Evolutionary conservation across 2,797 vertebrate genomes (phyloP).

Genomic region (Spea hammondii): DNA sequence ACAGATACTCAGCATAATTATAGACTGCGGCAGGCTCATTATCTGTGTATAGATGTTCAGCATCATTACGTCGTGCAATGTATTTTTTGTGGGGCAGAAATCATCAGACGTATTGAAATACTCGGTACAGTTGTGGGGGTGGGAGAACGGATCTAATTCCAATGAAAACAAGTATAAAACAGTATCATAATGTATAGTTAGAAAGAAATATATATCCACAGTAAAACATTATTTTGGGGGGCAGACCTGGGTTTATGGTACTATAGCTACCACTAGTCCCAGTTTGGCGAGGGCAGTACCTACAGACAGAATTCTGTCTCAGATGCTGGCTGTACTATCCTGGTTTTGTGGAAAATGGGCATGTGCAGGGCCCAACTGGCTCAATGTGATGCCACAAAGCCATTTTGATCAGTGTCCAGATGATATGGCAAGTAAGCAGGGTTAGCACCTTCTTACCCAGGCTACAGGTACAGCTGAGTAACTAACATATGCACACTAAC

Average conservation of each 20-base stretch:
- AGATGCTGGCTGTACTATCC: too few relatives aligned
- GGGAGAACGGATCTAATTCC: neutral
- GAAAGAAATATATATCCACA: neutral
- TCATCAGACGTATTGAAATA: slow-evolving; percentile 34
- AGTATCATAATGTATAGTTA: neutral
- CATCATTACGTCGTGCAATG: slow-evolving; percentile 37
- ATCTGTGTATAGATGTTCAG: slow-evolving; percentile 38
- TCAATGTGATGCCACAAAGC: too few relatives aligned
- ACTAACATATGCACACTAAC: too few relatives aligned
- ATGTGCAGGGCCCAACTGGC: too few relatives aligned
- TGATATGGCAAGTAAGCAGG: too few relatives aligned
- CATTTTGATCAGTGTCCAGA: too few relatives aligned
- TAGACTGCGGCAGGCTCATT: slow-evolving; percentile 40
- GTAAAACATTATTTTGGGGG: neutral
- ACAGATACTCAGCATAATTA: slow-evolving; percentile 44
- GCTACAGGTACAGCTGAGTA: too few relatives aligned
- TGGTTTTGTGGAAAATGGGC: too few relatives aligned
- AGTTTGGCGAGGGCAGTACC: too few relatives aligned
- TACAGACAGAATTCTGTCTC: too few relatives aligned
- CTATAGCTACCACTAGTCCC: too few relatives aligned
- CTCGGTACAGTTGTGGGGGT: slow-evolving; percentile 18
- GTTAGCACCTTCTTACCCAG: too few relatives aligned
- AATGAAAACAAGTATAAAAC: neutral
- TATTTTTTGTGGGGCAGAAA: slow-evolving; percentile 34
- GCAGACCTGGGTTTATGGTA: neutral